phyloP scores from a whole-genome alignment of 1,140 invertebrate species.

The Brevipalpus yothersi region DNA sequence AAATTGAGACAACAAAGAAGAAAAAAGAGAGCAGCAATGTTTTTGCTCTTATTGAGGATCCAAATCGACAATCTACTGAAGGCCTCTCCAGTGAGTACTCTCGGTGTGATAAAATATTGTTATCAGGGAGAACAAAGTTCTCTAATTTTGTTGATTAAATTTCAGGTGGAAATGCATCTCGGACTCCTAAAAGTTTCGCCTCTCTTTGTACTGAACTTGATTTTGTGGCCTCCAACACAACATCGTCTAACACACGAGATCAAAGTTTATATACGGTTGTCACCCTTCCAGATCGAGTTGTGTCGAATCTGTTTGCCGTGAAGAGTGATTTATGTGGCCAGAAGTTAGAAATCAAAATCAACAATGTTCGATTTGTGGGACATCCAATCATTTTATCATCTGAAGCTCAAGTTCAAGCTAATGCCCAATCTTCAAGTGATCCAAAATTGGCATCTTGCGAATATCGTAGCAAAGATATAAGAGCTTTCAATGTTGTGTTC shows the following conservation, averaged over 20 bases:
- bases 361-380: constrained; percentile 79
- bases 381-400: constrained; percentile 47
- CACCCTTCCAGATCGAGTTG: constrained; percentile 23
- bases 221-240: neutral
- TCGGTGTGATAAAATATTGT: no score
- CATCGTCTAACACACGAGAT: neutral
- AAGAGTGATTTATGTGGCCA: constrained; percentile 61
- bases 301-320: constrained; percentile 72
- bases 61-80: no score
- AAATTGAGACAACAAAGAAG: neutral
- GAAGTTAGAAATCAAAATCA: constrained; percentile 81
- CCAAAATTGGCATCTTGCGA: neutral
- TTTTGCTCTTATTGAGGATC: neutral
- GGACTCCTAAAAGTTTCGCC: neutral
- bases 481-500: constrained; percentile 77
- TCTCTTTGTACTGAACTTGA: neutral
- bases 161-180: neutral
- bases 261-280: constrained; percentile 7
- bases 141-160: neutral
- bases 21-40: neutral
- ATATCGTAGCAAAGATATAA: neutral
- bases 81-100: neutral
- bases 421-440: constrained; percentile 15
- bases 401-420: constrained; percentile 17
- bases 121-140: neutral